Evolutionary conservation across 2,113 vertebrate species (phyloP).

Genomic region (Emydura subglobosa): DNA sequence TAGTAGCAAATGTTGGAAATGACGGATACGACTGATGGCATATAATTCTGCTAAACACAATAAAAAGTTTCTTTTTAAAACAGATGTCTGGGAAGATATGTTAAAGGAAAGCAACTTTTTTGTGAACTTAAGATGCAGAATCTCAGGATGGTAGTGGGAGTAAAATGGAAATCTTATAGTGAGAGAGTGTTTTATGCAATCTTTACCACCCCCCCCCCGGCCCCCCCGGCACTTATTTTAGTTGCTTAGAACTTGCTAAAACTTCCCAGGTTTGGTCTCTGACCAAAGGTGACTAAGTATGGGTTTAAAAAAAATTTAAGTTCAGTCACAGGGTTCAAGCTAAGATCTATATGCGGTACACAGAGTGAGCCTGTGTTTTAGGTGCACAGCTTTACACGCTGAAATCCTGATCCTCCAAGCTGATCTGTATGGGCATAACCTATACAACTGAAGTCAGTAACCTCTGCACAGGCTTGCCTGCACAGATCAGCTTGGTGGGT

Average conservation of each 20-base stretch:
- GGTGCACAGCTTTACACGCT: background rate
- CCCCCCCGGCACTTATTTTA: no score
- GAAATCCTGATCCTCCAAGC: background rate
- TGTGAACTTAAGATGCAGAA: background rate
- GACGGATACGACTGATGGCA: background rate
- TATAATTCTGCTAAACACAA: background rate
- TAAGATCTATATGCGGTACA: background rate
- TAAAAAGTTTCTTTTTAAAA: background rate
- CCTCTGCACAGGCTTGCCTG: background rate
- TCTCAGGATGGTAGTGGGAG: background rate
- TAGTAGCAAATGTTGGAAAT: background rate
- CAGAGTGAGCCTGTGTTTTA: background rate
- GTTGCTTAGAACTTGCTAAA: background rate
- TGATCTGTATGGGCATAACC: background rate
- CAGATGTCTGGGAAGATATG: background rate
- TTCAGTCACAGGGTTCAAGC: background rate
- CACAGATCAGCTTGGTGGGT: background rate
- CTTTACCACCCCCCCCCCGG: background rate
- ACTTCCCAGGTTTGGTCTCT: fast-evolving
- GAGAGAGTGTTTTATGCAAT: background rate
- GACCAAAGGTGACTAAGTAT: background rate
- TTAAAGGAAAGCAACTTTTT: background rate
- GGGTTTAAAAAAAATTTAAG: background rate
- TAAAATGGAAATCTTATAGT: background rate
- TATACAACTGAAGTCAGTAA: background rate